Evolutionary conservation across 1,140 invertebrate species (phyloP), one percentile per base, ranked within the genome.

Genomic region (Zaprionus nigranus): DNA sequence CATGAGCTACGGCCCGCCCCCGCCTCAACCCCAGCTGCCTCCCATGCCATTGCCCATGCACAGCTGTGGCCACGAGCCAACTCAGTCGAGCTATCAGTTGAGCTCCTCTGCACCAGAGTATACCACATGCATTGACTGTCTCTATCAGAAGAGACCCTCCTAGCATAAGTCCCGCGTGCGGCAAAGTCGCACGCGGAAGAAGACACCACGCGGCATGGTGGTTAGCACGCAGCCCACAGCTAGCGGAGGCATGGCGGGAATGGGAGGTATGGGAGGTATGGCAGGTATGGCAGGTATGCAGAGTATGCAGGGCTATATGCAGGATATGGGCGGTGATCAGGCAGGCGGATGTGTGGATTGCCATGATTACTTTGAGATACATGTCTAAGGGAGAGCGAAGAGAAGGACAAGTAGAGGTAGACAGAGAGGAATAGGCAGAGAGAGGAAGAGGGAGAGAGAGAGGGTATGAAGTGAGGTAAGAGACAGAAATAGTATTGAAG

Each of bases 71-170:
- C 91, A 92, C 36, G 91, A 92, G 12, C 83, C 75, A 5, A 51
- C 69, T n/a, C 75, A 75, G 93, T 6, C 94, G 92, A 13, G 93
- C 92, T 43, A 94, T 93, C 72, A 92, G 92, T 69, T 94, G 93
- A 93, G 93, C 94, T 88, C 93, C 94, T 79, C 95, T 94, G 85
- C 94, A 93, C 93, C 95, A 26, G 95, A 95, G 74, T 94, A 95
- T 62, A 94, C 95, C 26, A 95, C 95, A 22, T 95, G 95, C 92
- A 94, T 95, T 65, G 94, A 95, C 81, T 96, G 95, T 78, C 94
- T 95, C 83, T 94, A 94, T 56, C 94, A 94, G 83, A 94, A 92
- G 87, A 94, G 93, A 93, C 92, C 92, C 58, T 94, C 94, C 93
- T 94, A 95, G 94, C 94, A 95, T 93, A 95, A 94, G 93, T 86